Conservation (phyloP, 2,888 invertebrate species). For the Octonoba sinensis region DNA sequence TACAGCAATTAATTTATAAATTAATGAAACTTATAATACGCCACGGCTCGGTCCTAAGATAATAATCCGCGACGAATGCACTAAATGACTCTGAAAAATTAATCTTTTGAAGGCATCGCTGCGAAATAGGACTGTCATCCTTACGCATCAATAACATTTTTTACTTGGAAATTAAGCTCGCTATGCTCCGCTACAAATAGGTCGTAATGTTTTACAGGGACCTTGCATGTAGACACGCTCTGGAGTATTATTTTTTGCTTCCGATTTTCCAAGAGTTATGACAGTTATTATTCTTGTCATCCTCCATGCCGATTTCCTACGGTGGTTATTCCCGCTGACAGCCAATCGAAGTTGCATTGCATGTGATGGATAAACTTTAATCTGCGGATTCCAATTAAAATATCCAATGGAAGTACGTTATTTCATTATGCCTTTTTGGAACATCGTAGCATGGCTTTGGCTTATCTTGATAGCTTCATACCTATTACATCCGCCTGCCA, state of each 20-base stretch:
- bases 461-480: no score
- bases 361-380: conserved; percentile 23
- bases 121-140: conserved; percentile 20
- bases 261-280: conserved; percentile 28
- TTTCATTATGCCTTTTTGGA: no score
- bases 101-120: background rate
- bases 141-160: conserved; percentile 11
- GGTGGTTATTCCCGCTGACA: conserved; percentile 6
- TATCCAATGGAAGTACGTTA: background rate
- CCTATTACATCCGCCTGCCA: no score
- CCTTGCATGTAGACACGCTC: conserved; percentile 11
- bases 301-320: no score
- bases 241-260: conserved; percentile 2
- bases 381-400: conserved; percentile 31
- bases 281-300: conserved; percentile 21
- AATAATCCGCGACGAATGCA: conserved; percentile 23
- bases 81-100: conserved; percentile 1
- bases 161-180: conserved; percentile 13
- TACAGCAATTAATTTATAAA: conserved; percentile 19
- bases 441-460: no score
- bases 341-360: background rate
- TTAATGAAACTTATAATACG: conserved; percentile 3
- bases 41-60: background rate
- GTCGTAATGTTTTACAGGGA: conserved; percentile 27
- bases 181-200: conserved; percentile 22